Conservation (phyloP, 2,888 invertebrate genomes). For the Drosophila hamatofila region DNA sequence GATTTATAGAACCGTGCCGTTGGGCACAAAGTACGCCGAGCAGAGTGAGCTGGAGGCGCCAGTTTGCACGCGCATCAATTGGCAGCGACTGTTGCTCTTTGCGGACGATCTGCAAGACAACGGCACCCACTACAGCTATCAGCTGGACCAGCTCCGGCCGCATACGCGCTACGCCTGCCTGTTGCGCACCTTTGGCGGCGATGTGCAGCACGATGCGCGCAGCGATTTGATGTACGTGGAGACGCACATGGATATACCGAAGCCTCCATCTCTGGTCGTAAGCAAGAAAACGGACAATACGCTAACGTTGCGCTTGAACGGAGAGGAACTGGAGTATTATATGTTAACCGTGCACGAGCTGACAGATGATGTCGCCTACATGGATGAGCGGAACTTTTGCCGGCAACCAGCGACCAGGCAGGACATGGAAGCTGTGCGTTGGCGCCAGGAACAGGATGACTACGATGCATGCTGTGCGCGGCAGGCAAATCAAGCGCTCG, state of each 20-base stretch:
- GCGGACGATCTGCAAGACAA: conserved; percentile 62
- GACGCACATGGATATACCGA: conserved; percentile 88
- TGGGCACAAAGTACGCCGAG: conserved; percentile 44
- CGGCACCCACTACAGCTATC: conserved; percentile 70
- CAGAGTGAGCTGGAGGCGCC: conserved; percentile 77
- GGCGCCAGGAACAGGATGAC: conserved; percentile 50
- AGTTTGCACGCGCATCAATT: conserved; percentile 79
- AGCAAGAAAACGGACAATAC: conserved; percentile 77
- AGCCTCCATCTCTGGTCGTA: conserved; percentile 73
- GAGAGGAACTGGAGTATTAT: conserved; percentile 72
- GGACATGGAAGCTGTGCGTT: conserved; percentile 45
- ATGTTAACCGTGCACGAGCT: conserved; percentile 82
- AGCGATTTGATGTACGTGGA: conserved; percentile 85
- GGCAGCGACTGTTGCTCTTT: conserved; percentile 77
- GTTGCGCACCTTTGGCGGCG: conserved; percentile 88
- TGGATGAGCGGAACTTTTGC: conserved; percentile 87
- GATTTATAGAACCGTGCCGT: conserved; percentile 64
- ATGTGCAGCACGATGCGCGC: conserved; percentile 79
- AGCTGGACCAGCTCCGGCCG: conserved; percentile 87
- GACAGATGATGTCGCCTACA: conserved; percentile 78
- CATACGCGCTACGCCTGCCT: conserved; percentile 91
- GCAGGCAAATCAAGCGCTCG: conserved; percentile 63
- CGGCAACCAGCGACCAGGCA: conserved; percentile 53
- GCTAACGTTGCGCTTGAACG: conserved; percentile 87
- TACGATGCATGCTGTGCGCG: conserved; percentile 80